These are phyloP conservation scores for Cartodere bifasciata DNA, from an alignment of 2,888 invertebrate genomes.

Conservation along the genomic window DNA sequence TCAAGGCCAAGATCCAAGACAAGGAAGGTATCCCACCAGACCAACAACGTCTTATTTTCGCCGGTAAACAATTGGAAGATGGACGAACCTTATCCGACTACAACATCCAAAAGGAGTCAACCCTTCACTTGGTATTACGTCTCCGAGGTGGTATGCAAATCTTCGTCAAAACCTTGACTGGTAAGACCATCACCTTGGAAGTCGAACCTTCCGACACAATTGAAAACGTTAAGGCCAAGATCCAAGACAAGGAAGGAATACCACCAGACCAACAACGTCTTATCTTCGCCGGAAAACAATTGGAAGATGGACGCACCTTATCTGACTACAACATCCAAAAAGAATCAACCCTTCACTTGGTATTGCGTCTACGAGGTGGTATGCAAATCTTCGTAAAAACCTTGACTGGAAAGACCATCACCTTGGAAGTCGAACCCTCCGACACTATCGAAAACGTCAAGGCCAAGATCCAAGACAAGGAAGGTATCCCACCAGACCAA, in stretches of 20 bases:
- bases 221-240: constrained; percentile 90
- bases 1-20: constrained; percentile 82
- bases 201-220: constrained; percentile 88
- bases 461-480: constrained; percentile 83
- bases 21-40: constrained; percentile 47
- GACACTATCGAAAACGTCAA: constrained; percentile 94
- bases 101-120: constrained; percentile 91
- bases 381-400: constrained; percentile 98
- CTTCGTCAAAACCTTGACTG: constrained; percentile 89
- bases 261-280: constrained; percentile 53
- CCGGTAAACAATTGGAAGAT: constrained; percentile 92
- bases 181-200: constrained; percentile 90
- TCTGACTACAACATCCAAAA: constrained; percentile 94
- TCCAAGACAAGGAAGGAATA: constrained; percentile 57
- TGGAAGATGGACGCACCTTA: constrained; percentile 88
- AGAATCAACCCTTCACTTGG: constrained; percentile 81
- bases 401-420: constrained; percentile 85
- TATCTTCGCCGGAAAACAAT: constrained; percentile 90
- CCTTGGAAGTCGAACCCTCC: constrained; percentile 81
- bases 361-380: constrained; percentile 83
- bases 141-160: constrained; percentile 98
- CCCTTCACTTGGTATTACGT: constrained; percentile 76
- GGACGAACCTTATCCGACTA: constrained; percentile 87
- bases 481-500: constrained; percentile 83
- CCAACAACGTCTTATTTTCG: constrained; percentile 71